Percentiles rank a stretch among this genome's conserved stretches.
Evolutionary conservation across 2,888 invertebrate species (phyloP).

Genomic region (Subacronicta megacephala): DNA sequence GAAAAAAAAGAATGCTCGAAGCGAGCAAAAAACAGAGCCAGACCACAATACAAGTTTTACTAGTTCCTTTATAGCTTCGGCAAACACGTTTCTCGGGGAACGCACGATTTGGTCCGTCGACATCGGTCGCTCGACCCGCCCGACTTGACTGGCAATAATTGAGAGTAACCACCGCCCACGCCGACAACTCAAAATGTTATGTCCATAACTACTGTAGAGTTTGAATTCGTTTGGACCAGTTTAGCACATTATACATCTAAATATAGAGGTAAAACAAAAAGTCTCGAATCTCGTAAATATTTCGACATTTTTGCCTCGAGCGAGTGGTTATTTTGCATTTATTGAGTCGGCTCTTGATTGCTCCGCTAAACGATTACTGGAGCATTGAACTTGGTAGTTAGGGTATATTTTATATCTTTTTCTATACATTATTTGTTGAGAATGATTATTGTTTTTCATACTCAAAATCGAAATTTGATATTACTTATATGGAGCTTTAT

Average conservation of each 20-base stretch:
- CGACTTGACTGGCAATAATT: constrained; percentile 62
- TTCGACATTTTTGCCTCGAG: constrained; percentile 80
- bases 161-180: constrained; percentile 65
- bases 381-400: constrained; percentile 80
- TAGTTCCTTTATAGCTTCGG: constrained; percentile 80
- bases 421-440: constrained; percentile 52
- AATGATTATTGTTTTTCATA: constrained; percentile 40
- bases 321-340: constrained; percentile 81
- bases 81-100: constrained; percentile 79
- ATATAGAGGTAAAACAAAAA: constrained; percentile 79
- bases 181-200: constrained; percentile 68
- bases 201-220: constrained; percentile 67
- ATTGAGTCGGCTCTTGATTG: constrained; percentile 78
- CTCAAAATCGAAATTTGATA: too few relatives aligned
- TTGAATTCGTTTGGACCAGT: constrained; percentile 66
- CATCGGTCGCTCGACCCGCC: constrained; percentile 63
- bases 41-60: constrained; percentile 78
- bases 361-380: constrained; percentile 75
- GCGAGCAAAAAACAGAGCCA: constrained; percentile 69
- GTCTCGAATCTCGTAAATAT: constrained; percentile 79
- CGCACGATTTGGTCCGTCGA: constrained; percentile 76
- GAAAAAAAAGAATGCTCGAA: constrained; percentile 56
- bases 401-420: constrained; percentile 53
- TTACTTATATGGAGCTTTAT: too few relatives aligned
- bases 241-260: constrained; percentile 67